Conservation (phyloP, 2,888 invertebrate species). For the Scaeva pyrastri region DNA sequence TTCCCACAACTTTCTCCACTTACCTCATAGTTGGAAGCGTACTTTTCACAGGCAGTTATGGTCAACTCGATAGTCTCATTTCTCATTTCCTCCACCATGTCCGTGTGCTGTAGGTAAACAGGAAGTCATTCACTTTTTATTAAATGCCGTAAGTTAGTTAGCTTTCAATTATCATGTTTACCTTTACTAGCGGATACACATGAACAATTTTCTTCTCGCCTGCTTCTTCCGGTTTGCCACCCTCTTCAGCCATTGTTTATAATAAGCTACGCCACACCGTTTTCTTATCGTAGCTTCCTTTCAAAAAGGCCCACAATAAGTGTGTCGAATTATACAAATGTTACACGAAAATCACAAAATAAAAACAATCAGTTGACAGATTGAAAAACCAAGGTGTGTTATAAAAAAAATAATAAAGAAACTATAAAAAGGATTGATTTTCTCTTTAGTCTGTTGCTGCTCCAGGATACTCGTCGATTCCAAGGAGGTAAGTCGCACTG, state of each 20-base stretch:
- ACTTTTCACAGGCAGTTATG: slow-evolving; percentile 97
- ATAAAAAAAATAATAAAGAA: slow-evolving; percentile 14
- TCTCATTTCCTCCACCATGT: slow-evolving; percentile 97
- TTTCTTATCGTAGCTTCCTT: slow-evolving; percentile 15
- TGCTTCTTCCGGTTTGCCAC: slow-evolving; percentile 81
- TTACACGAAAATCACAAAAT: slow-evolving; percentile 11
- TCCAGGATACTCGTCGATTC: slow-evolving; percentile 38
- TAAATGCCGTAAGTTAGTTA: slow-evolving; percentile 23
- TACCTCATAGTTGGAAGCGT: slow-evolving; percentile 92
- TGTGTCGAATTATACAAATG: slow-evolving; percentile 15
- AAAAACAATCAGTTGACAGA: slow-evolving; percentile 42
- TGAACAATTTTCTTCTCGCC: slow-evolving; percentile 88
- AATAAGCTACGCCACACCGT: slow-evolving; percentile 12
- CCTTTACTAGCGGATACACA: slow-evolving; percentile 93
- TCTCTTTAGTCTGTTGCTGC: slow-evolving; percentile 19
- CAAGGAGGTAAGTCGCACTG: slow-evolving; percentile 55
- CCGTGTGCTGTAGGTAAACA: slow-evolving; percentile 88
- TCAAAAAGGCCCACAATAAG: background rate
- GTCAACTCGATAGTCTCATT: slow-evolving; percentile 95
- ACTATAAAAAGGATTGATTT: slow-evolving; percentile 21
- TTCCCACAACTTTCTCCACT: slow-evolving; percentile 57
- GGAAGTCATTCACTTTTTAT: slow-evolving; percentile 31
- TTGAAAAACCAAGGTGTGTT: slow-evolving; percentile 25
- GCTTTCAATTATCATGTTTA: slow-evolving; percentile 83
- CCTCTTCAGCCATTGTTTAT: slow-evolving; percentile 82